Evolutionary conservation across 2,797 vertebrate genomes (phyloP).

Genomic region (Limnodromus scolopaceus): DNA sequence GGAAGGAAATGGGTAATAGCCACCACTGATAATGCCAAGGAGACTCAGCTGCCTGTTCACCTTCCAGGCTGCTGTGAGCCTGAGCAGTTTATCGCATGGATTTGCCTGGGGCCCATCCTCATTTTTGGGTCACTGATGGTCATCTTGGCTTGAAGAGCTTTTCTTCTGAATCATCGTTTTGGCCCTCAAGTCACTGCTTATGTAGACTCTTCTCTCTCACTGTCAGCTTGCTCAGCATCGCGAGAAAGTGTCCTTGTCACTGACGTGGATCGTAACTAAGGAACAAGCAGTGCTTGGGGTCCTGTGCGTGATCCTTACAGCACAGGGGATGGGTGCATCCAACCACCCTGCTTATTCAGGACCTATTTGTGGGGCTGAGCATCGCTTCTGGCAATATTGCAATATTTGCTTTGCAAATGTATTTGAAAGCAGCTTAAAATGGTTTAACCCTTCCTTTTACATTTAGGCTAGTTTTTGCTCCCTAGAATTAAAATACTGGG

Average conservation of each 20-base stretch:
- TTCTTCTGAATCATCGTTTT: not conserved
- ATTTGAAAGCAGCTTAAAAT: not conserved
- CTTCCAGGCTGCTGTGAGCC: not conserved
- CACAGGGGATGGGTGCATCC: not conserved
- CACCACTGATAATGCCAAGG: not conserved
- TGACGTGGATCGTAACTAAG: not conserved
- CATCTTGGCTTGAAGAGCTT: constrained; percentile 1
- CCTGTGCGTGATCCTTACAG: rapidly evolving
- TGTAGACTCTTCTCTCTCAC: not conserved
- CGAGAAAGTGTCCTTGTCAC: not conserved
- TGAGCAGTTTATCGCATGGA: not conserved
- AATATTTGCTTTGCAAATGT: not conserved
- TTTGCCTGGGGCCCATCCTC: not conserved
- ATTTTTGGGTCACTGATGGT: not conserved
- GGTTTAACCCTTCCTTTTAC: not conserved
- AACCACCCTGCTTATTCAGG: not conserved
- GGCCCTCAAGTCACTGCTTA: not conserved
- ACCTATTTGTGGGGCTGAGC: not conserved
- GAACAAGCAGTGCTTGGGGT: not conserved
- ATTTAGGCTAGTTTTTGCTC: not conserved
- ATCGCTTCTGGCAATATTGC: not conserved
- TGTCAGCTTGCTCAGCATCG: not conserved
- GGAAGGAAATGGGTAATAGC: not conserved
- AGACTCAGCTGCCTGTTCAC: not conserved
- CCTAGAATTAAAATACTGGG: not conserved